Evolutionary conservation across 2,797 vertebrate species (phyloP), one percentile per base, ranked within the genome.

Genomic region (Danio albolineatus): DNA sequence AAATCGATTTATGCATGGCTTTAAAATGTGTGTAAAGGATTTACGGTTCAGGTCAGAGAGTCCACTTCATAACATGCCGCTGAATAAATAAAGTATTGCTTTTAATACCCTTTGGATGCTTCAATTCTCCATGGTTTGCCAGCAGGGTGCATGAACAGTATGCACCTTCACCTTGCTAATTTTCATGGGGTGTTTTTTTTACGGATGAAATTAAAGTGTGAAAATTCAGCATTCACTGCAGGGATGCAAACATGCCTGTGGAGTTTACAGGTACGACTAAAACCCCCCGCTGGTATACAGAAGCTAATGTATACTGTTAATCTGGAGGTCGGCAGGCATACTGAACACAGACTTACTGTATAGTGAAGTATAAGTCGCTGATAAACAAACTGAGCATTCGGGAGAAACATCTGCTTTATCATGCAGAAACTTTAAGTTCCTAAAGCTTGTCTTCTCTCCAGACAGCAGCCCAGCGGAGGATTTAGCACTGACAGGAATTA

Each of bases 331-430:
- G 0, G 44, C 16, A 62, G 44, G 16, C 36, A 51, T 53, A 75
- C 10, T 64, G 5, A 76, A 76, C 36, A 10, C 39, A 64, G 13
- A 76, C n/a, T 56, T 10, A 14, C 19, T 28, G 28, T 28, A 28
- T 3, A 49, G 65, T 49, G 19, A 71, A 71, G n/a, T 0, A 65
- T 17, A 6, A 54, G 28, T 54, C 49, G 54, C 10, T 28, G 60
- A 51, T 12, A 16, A 75, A 64, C 36, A 43, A 65, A 38, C 38
- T 10, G 12, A 64, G 38, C 73, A 12, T 64, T 76, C 60, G 28
- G 17, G 38, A 9, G 73, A 76, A 54, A 65, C 48, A 54, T 41
- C 6, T n/a, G 48, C 21, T 76, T 65, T 56, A 76, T 76, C 73
- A 36, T 19, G 21, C 2, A 43, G 38, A 10, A 76, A 76, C 39